Percentiles rank a stretch among this genome's conserved stretches.
Conservation (phyloP, 1,140 invertebrate species). For the Hestina assimilis region DNA sequence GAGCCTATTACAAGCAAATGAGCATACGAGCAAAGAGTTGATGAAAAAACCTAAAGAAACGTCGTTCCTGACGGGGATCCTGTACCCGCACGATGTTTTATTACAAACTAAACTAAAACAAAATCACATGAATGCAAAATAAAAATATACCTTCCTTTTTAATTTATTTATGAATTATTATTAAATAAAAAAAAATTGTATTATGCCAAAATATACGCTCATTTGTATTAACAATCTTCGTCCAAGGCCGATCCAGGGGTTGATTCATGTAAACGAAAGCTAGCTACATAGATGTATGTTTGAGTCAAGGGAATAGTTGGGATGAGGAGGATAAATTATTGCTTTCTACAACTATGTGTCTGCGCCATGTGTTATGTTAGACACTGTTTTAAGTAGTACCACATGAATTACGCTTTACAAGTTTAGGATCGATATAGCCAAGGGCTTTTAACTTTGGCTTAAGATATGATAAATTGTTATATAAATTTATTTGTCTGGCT, state of each 20-base stretch:
- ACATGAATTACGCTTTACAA: slow-evolving; percentile 51
- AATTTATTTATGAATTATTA: too few species aligned
- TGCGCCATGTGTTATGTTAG: slow-evolving; percentile 71
- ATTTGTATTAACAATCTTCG: neutral
- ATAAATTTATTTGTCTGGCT: too few species aligned
- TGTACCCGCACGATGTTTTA: too few species aligned
- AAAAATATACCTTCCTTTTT: too few species aligned
- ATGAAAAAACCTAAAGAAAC: too few species aligned
- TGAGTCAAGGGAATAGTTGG: slow-evolving; percentile 73
- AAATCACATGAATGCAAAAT: too few species aligned
- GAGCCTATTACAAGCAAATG: too few species aligned
- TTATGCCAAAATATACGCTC: slow-evolving; percentile 21
- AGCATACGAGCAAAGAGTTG: too few species aligned
- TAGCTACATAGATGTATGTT: slow-evolving; percentile 64
- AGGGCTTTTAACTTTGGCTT: slow-evolving; percentile 20
- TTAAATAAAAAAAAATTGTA: too few species aligned
- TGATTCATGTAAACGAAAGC: slow-evolving; percentile 32
- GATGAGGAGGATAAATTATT: slow-evolving; percentile 74
- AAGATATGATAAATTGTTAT: slow-evolving; percentile 7
- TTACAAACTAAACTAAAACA: too few species aligned
- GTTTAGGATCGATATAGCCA: slow-evolving; percentile 35
- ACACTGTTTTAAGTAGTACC: slow-evolving; percentile 69
- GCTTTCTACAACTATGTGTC: slow-evolving; percentile 76
- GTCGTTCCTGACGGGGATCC: too few species aligned
- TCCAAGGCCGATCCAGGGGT: slow-evolving; percentile 36